A percentile compares a stretch with the other conserved stretches of the same genome.
Evolutionary conservation across 2,797 vertebrate genomes (phyloP).

Genomic region (Apodemus agrarius): DNA sequence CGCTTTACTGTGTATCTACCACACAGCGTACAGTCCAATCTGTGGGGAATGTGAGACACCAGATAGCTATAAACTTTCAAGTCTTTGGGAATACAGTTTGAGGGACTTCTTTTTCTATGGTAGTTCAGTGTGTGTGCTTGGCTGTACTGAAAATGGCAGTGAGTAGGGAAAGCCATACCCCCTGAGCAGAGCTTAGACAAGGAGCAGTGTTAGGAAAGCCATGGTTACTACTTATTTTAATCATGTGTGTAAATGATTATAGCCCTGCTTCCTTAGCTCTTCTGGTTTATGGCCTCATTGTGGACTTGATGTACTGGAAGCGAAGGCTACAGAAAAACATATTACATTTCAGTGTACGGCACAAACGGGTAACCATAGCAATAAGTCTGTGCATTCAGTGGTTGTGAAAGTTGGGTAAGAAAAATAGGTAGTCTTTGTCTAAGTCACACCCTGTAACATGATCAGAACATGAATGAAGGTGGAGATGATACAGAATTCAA

Average conservation of each 20-base stretch:
- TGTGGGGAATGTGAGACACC: constrained; percentile 27
- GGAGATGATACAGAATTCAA: constrained; percentile 33
- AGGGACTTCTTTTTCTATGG: not conserved
- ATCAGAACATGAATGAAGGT: constrained; percentile 51
- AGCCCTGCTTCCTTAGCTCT: not conserved
- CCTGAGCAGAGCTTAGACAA: constrained; percentile 32
- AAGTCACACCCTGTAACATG: not conserved
- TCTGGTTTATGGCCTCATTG: constrained; percentile 25
- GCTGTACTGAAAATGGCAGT: constrained; percentile 39
- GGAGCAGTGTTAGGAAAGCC: not conserved
- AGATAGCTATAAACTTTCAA: constrained; percentile 19
- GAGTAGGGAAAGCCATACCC: not conserved
- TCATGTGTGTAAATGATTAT: not conserved
- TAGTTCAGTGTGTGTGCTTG: constrained; percentile 7
- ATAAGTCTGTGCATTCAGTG: constrained; percentile 43
- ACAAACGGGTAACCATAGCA: constrained; percentile 57
- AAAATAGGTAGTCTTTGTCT: constrained; percentile 60
- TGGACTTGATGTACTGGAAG: not conserved
- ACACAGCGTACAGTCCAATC: not conserved
- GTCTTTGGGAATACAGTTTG: constrained; percentile 38
- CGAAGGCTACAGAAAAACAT: not conserved
- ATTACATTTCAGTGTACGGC: constrained; percentile 45
- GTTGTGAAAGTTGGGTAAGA: not conserved
- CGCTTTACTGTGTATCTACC: not conserved
- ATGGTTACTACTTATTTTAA: constrained; percentile 67